Percentiles rank a stretch among this genome's conserved stretches.
phyloP scores from a whole-genome alignment of 2,797 vertebrate genomes.

The Anguilla obscura region DNA sequence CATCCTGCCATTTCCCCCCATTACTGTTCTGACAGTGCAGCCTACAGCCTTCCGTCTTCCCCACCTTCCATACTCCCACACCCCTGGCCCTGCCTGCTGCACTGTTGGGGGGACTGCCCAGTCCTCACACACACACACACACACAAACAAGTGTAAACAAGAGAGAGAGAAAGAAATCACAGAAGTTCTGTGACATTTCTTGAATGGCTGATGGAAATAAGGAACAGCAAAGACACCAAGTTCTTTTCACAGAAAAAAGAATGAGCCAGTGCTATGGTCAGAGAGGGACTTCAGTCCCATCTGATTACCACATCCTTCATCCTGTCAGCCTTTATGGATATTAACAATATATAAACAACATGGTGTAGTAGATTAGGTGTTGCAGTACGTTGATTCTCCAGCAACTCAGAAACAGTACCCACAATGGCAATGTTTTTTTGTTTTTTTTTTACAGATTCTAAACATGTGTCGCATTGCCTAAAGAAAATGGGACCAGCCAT shows the following conservation, averaged over 20 bases:
- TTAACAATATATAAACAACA: constrained; percentile 39
- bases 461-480: constrained; percentile 2
- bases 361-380: constrained; percentile 37
- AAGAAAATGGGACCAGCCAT: background rate
- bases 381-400: background rate
- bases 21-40: background rate
- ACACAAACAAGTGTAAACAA: background rate
- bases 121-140: background rate
- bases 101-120: background rate
- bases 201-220: constrained; percentile 37
- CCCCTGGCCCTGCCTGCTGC: background rate
- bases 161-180: background rate
- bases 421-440: background rate
- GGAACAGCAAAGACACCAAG: constrained; percentile 11
- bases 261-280: constrained; percentile 8
- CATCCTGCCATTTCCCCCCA: background rate
- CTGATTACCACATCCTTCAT: constrained; percentile 46
- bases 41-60: background rate
- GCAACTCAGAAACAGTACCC: constrained; percentile 9
- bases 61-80: background rate
- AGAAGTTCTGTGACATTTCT: constrained; percentile 12
- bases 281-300: constrained; percentile 34
- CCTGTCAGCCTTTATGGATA: constrained; percentile 37
- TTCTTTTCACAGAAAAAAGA: constrained; percentile 27
- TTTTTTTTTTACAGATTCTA: background rate